Percentiles rank a stretch among this genome's conserved stretches.
Conservation (phyloP, 2,888 invertebrate species). For the Chymomyza fuscimana region DNA sequence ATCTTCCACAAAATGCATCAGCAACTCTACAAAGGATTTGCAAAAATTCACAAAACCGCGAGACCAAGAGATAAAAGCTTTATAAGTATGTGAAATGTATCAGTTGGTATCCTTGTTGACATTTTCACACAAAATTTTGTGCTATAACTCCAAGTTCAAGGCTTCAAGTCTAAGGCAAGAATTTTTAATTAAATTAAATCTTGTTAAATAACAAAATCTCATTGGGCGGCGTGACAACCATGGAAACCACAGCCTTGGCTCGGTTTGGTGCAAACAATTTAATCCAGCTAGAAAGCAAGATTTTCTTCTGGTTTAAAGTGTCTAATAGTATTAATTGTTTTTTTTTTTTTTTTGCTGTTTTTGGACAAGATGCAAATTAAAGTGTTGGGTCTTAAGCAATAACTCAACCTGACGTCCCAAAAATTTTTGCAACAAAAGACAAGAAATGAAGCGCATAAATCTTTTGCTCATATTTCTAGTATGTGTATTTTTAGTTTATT, state of each 20-base stretch:
- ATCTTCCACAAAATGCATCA: neutral
- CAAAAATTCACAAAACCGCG: neutral
- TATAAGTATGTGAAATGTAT: neutral
- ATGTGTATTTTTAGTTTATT: neutral
- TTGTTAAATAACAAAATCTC: neutral
- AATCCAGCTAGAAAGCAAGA: neutral
- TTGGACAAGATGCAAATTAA: neutral
- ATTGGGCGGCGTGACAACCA: neutral
- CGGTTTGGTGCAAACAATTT: neutral
- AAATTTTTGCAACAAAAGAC: neutral
- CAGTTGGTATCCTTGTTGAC: neutral
- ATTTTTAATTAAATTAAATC: neutral
- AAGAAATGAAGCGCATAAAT: neutral
- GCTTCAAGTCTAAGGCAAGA: neutral
- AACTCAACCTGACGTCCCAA: neutral
- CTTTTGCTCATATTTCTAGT: slow-evolving; percentile 1
- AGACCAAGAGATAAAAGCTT: neutral
- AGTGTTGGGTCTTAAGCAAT: neutral
- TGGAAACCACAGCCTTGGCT: neutral
- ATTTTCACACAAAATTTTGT: neutral
- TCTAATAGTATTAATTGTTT: neutral
- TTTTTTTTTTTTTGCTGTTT: neutral
- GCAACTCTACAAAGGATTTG: neutral
- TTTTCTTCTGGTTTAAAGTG: neutral
- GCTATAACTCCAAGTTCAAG: neutral